Percentiles rank a stretch among this genome's conserved stretches.
Evolutionary conservation across 2,113 vertebrate genomes (phyloP).

Genomic region (Archilochus colubris): DNA sequence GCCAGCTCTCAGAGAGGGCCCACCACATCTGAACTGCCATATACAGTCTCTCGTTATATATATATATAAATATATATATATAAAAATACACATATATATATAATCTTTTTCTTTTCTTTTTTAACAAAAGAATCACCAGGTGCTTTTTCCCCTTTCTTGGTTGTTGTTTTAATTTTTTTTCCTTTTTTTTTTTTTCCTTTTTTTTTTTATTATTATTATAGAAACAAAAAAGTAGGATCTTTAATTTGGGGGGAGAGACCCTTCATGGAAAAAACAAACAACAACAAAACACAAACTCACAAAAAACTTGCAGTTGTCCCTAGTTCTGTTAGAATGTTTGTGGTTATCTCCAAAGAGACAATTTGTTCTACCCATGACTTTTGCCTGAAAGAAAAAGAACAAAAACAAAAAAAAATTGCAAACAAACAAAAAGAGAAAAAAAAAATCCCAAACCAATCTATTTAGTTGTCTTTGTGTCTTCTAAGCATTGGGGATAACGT

Average conservation of each 20-base stretch:
- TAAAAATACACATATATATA: slow-evolving; percentile 18
- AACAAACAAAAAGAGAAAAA: slow-evolving; percentile 54
- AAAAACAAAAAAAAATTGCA: slow-evolving; percentile 52
- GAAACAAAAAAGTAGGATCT: slow-evolving; percentile 43
- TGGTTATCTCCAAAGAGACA: slow-evolving; percentile 89
- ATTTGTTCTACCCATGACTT: slow-evolving; percentile 87
- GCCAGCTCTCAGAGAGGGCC: slow-evolving; percentile 78
- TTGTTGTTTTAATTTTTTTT: slow-evolving; percentile 39
- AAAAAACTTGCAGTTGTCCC: slow-evolving; percentile 60
- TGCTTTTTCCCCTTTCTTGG: slow-evolving; percentile 72
- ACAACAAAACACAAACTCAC: background rate
- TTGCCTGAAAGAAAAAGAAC: slow-evolving; percentile 82
- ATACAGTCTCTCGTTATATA: slow-evolving; percentile 66
- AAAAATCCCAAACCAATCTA: slow-evolving; percentile 60
- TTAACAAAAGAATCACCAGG: slow-evolving; percentile 76
- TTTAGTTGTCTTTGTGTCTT: slow-evolving; percentile 95
- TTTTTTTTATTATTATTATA: background rate
- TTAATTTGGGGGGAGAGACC: slow-evolving; percentile 61
- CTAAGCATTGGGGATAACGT: slow-evolving; percentile 92
- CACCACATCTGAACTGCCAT: slow-evolving; percentile 76
- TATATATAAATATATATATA: background rate
- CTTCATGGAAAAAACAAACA: slow-evolving; percentile 22
- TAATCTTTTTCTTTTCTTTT: slow-evolving; percentile 66
- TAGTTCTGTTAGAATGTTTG: slow-evolving; percentile 74
- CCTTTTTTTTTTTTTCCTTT: background rate